Percentiles rank a stretch among this genome's conserved stretches.
These are phyloP conservation scores for Bruchidius siliquastri DNA, from an alignment of 2,888 invertebrate species.

Conservation along the genomic window DNA sequence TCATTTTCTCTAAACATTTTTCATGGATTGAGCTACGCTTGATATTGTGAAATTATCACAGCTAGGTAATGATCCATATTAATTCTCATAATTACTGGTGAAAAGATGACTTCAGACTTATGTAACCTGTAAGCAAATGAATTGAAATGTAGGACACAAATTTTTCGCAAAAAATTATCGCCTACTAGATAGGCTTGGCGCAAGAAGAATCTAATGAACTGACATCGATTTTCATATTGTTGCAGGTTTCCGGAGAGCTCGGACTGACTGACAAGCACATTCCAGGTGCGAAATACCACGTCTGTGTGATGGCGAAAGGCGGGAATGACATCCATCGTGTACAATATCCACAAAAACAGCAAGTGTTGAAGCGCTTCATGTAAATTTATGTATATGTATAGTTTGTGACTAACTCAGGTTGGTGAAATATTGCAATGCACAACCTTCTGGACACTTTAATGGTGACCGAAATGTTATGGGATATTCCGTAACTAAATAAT, in stretches of 20 bases:
- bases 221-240: not conserved
- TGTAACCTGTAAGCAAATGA: no score
- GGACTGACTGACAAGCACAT: not conserved
- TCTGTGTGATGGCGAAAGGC: not conserved
- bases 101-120: no score
- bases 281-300: not conserved
- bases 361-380: not conserved
- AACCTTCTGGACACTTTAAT: not conserved
- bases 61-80: no score
- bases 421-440: not conserved
- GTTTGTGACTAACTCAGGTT: not conserved
- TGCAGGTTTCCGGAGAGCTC: not conserved
- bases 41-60: no score
- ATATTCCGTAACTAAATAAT: not conserved
- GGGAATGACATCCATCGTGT: not conserved
- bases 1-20: no score
- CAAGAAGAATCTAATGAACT: not conserved
- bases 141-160: no score
- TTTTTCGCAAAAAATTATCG: no score
- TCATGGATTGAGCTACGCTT: no score
- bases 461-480: not conserved
- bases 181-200: no score
- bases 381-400: not conserved
- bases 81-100: no score
- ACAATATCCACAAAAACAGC: not conserved